Evolutionary conservation across 2,888 invertebrate species (phyloP), one percentile per base, ranked within the genome.

Genomic region (Drosophila formosana): DNA sequence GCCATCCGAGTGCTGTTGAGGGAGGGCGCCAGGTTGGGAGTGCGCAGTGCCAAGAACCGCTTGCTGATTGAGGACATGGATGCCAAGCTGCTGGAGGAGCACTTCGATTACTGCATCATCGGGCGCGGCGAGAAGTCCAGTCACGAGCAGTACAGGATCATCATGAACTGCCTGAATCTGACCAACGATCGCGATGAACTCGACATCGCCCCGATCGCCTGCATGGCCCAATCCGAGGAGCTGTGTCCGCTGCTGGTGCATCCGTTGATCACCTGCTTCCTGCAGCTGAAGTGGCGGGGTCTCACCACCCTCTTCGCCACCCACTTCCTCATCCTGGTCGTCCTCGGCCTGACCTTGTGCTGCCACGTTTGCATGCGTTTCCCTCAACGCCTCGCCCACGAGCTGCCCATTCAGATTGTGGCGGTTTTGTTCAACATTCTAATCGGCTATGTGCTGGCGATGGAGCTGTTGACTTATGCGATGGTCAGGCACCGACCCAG

Each of bases 231-330:
- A 78, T 94, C 95, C 51, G 93, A 94, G 67, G 95, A 95, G 66
- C 92, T 96, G 57, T 94, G 94, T 45, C 94, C 95, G 62, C 92
- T 97, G 28, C 91, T 97, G 11, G 95, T 95, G 78, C 97, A 97
- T 92, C 97, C 96, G 2, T 93, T 96, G 1, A 94, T 96, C 39
- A 95, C 96, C 1, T 96, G 96, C 79, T 97, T 96, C 83, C 91
- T 97, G 3, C 95, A 95, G 80, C 93, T 97, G 66, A 97, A 97
- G 91, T 97, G 96, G 96, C 94, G 95, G 89, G 93, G 95, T 72
- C 95, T 97, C 75, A 94, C 95, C 65, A 94, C 94, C 73, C 93
- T 96, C 30, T 96, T 96, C 86, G 95, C 94, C 77, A 93, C 94
- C 2, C 96, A 96, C 85, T 94, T 96, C 25, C 90, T 94, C 0